These are phyloP conservation scores for Macrobrachium rosenbergii DNA, from an alignment of 1,140 invertebrate genomes.

Conservation along the genomic window DNA sequence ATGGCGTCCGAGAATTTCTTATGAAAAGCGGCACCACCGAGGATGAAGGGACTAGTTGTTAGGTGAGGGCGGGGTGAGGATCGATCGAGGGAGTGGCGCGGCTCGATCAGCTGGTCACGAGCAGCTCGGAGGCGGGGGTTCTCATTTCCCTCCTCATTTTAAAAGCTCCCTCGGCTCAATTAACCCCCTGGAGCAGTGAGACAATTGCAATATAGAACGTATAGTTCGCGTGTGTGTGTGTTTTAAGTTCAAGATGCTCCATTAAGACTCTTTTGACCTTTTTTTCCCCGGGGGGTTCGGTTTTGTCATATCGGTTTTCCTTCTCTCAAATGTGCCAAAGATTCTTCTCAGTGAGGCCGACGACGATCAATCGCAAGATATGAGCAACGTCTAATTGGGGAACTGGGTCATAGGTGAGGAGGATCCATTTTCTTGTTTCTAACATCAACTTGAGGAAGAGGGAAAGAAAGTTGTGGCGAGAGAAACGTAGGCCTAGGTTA, in stretches of 20 bases:
- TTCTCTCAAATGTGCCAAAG: background rate
- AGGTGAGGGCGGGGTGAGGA: conserved; percentile 38
- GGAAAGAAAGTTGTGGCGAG: too few species aligned
- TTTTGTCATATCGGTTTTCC: background rate
- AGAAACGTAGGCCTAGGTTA: too few species aligned
- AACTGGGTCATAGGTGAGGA: conserved; percentile 45
- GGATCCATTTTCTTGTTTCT: background rate
- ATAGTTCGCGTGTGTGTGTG: conserved; percentile 34
- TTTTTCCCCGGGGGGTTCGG: background rate
- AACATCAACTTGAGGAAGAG: too few species aligned
- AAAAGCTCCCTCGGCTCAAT: conserved; percentile 38
- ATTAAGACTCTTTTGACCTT: background rate
- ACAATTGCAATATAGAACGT: background rate
- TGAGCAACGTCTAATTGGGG: conserved; percentile 44
- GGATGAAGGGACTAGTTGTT: conserved; percentile 28
- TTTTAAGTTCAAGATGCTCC: conserved; percentile 46
- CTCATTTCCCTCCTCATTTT: conserved; percentile 36
- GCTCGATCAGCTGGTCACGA: conserved; percentile 46
- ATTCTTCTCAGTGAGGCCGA: conserved; percentile 1
- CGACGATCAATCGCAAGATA: conserved; percentile 26
- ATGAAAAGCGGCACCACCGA: too few species aligned
- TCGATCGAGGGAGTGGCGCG: conserved; percentile 54
- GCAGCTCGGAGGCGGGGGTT: conserved; percentile 40
- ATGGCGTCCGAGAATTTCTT: background rate
- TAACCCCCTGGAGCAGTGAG: conserved; percentile 2